Evolutionary conservation across 2,797 vertebrate species (phyloP).

Genomic region (Chloroceryle amazona): DNA sequence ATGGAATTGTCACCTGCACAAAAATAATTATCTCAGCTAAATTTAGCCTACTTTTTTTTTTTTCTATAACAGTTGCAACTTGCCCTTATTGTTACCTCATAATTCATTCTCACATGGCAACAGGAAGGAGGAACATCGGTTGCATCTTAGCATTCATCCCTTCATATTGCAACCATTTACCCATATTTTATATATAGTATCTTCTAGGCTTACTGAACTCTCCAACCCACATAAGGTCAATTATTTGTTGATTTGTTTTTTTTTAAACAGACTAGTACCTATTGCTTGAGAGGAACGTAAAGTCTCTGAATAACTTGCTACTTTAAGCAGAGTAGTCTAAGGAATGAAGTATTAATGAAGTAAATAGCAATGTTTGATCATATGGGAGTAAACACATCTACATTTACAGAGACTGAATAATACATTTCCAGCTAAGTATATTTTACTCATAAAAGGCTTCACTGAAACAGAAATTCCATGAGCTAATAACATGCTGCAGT

Average conservation of each 20-base stretch:
- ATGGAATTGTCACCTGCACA: not conserved
- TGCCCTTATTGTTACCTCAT: not conserved
- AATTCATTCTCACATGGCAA: not conserved
- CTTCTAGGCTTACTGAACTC: not conserved
- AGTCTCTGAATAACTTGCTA: not conserved
- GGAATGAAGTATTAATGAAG: slow-evolving; percentile 19
- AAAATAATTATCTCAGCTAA: not conserved
- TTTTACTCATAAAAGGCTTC: not conserved
- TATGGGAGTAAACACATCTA: not conserved
- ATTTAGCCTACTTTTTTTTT: not conserved
- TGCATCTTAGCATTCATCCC: not conserved
- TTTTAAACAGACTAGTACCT: not conserved
- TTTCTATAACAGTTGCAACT: not conserved
- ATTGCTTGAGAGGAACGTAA: not conserved
- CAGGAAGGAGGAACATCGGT: not conserved
- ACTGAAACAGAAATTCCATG: slow-evolving; percentile 24
- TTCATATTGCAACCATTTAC: not conserved
- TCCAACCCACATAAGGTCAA: not conserved
- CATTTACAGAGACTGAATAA: not conserved
- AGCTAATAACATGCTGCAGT: not conserved
- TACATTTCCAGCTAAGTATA: not conserved
- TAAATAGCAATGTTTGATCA: not conserved
- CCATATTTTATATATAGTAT: not conserved
- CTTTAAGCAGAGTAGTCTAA: not conserved
- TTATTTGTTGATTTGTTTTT: not conserved